Conservation (phyloP, 2,888 invertebrate genomes). For the Nebria brevicollis region DNA sequence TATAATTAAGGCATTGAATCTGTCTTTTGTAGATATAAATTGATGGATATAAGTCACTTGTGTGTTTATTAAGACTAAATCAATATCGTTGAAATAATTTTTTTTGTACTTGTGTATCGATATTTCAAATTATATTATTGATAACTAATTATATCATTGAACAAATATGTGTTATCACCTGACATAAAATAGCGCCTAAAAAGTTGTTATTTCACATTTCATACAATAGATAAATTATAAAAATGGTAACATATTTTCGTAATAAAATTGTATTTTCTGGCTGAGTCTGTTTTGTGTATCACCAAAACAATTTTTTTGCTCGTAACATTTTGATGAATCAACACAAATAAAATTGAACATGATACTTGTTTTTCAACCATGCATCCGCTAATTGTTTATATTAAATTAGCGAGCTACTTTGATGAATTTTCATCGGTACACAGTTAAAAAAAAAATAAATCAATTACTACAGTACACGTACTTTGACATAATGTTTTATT, state of each 20-base stretch:
- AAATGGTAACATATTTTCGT: too few species aligned
- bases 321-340: neutral
- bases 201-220: neutral
- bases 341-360: neutral
- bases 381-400: neutral
- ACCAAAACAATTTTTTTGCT: neutral
- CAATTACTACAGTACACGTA: constrained; percentile 2
- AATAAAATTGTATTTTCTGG: too few species aligned
- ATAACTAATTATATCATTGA: neutral
- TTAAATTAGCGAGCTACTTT: neutral
- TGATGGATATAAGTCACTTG: neutral
- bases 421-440: neutral
- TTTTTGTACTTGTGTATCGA: neutral
- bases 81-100: neutral
- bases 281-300: too few species aligned
- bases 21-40: neutral
- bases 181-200: neutral
- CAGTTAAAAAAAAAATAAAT: constrained; percentile 4
- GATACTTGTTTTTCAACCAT: neutral
- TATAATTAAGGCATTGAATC: neutral
- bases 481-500: constrained; percentile 12
- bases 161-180: neutral
- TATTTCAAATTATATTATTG: neutral
- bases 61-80: neutral
- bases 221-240: neutral